Conservation (phyloP, 1,140 invertebrate species). For the Kradibia gibbosae region DNA sequence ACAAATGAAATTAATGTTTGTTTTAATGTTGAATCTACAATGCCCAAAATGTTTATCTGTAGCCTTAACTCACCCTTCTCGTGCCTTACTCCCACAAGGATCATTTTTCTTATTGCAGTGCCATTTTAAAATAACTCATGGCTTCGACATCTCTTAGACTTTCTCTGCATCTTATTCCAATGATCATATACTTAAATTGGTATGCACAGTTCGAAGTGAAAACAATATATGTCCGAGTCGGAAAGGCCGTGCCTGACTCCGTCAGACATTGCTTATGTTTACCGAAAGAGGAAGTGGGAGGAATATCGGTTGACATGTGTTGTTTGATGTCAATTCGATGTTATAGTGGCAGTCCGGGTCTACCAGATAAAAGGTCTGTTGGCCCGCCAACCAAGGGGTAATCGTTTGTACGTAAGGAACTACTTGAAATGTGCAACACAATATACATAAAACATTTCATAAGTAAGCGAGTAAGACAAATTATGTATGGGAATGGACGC, state of each 20-base stretch:
- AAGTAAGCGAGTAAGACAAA: neutral
- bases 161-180: neutral
- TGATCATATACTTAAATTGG: slow-evolving; percentile 42
- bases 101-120: slow-evolving; percentile 64
- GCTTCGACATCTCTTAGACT: slow-evolving; percentile 24
- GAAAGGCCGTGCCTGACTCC: neutral
- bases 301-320: slow-evolving; percentile 59
- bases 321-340: slow-evolving; percentile 64
- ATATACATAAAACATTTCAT: slow-evolving; percentile 21
- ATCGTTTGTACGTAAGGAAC: slow-evolving; percentile 7
- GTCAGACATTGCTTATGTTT: slow-evolving; percentile 54
- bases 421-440: too few species aligned
- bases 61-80: slow-evolving; percentile 41
- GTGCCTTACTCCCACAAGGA: slow-evolving; percentile 63
- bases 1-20: slow-evolving; percentile 55
- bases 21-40: slow-evolving; percentile 58
- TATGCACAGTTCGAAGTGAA: slow-evolving; percentile 51
- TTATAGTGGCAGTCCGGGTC: slow-evolving; percentile 59
- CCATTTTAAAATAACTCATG: slow-evolving; percentile 60
- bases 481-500: neutral
- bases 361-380: slow-evolving; percentile 56
- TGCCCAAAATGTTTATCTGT: slow-evolving; percentile 6
- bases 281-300: slow-evolving; percentile 50
- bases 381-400: slow-evolving; percentile 56
- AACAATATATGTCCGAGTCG: slow-evolving; percentile 55